Conservation (phyloP, 2,797 vertebrate genomes). For the Halcyon chelicuti region DNA sequence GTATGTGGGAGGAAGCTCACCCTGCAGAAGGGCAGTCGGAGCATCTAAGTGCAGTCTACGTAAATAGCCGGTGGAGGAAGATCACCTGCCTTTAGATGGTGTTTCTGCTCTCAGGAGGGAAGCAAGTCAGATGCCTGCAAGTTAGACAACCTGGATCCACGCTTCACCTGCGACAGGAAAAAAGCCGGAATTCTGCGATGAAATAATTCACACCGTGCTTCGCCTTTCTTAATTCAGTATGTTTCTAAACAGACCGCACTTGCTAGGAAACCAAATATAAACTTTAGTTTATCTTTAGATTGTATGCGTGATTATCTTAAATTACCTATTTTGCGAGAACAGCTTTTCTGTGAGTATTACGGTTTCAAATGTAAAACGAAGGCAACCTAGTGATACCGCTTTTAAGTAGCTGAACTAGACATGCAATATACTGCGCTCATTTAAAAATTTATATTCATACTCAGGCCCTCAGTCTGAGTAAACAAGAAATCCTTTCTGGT, state of each 20-base stretch:
- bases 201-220: not conserved
- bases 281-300: not conserved
- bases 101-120: not conserved
- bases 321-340: not conserved
- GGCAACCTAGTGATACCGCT: not conserved
- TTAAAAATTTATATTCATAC: constrained; percentile 21
- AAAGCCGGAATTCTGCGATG: not conserved
- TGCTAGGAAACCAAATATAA: not conserved
- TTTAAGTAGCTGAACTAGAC: not conserved
- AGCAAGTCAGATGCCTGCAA: not conserved
- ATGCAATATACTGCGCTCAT: not conserved
- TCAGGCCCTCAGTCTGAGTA: not conserved
- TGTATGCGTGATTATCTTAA: not conserved
- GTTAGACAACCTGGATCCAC: accelerated
- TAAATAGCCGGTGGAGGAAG: not conserved
- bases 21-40: not conserved
- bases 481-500: constrained; percentile 14
- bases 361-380: not conserved
- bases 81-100: not conserved
- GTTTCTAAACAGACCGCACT: not conserved
- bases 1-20: not conserved
- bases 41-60: accelerated
- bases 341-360: not conserved
- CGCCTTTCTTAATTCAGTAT: not conserved
- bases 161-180: not conserved